A percentile compares a stretch with the other conserved stretches of the same genome.
phyloP scores from a whole-genome alignment of 2,797 vertebrate genomes.

The Catostomus latipinnis region DNA sequence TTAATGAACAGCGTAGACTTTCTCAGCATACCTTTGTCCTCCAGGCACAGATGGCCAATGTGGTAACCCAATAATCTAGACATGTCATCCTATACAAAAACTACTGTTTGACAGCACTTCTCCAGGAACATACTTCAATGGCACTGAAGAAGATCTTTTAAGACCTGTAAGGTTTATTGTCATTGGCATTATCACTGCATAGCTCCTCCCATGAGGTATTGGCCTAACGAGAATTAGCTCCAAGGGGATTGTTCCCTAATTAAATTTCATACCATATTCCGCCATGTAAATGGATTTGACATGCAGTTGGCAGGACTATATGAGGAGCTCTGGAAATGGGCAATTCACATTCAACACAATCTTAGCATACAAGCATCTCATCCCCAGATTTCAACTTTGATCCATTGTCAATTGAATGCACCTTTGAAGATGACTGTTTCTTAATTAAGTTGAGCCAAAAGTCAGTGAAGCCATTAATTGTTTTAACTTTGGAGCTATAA shows the following conservation, averaged over 20 bases:
- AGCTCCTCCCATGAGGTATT: conserved; percentile 6
- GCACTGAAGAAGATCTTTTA: conserved; percentile 2
- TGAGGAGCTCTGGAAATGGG: conserved; percentile 23
- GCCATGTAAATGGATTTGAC: conserved; percentile 52
- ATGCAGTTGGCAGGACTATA: conserved; percentile 34
- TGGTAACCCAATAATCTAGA: conserved; percentile 44
- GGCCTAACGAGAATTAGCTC: conserved; percentile 45
- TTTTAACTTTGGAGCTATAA: conserved; percentile 58
- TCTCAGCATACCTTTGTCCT: conserved; percentile 28
- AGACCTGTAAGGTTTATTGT: conserved; percentile 11
- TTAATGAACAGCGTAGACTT: conserved; percentile 47
- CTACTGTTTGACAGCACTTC: not conserved
- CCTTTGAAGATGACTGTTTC: conserved; percentile 53
- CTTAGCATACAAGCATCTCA: not conserved
- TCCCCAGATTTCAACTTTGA: conserved; percentile 40
- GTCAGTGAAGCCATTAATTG: conserved; percentile 61
- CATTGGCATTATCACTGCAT: conserved; percentile 14
- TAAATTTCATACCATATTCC: conserved; percentile 44
- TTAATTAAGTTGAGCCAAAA: conserved; percentile 52
- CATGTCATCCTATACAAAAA: conserved; percentile 42
- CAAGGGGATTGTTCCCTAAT: conserved; percentile 41
- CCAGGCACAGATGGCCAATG: conserved; percentile 46
- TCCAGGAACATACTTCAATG: conserved; percentile 10
- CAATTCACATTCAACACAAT: not conserved
- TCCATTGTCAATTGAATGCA: conserved; percentile 54